Base-by-base conservation (phyloP, 2,888 invertebrate species). In the Drosophila silvestris region DNA sequence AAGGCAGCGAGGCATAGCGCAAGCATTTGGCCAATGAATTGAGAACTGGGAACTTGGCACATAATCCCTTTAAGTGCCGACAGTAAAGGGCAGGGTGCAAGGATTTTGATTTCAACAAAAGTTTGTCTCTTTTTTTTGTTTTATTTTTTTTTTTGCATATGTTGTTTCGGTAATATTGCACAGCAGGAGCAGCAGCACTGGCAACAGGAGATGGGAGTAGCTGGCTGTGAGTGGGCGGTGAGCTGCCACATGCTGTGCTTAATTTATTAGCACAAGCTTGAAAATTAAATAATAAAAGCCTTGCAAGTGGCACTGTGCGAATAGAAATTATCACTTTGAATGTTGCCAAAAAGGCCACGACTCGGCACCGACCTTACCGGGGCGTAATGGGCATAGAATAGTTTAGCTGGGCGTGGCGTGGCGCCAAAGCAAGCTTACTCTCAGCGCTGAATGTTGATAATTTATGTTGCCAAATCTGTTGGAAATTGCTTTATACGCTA, bases 211-310 rank as follows among this genome's bases (percentile, higher is more conserved):
- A 44, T 70, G 69, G 79, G 79, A 66, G 79, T 79, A 66, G 57
- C 66, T 56, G 6, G 35, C 66, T 61, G 70, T 54, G 57, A 54
- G 67, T 72, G 74, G 69, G 83, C 60, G 83, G 57, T 60, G 44
- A 66, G 70, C 67, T 79, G 79, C 61, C 65, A 65, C 88, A 73
- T 76, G 84, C 81, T 90, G 85, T 79, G 77, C 70, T 60, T 89
- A 85, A 85, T 85, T 85, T 85, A 85, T 85, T 86, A 86, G 87
- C 84, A 59, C 73, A 73, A 83, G 89, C 77, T 70, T 59, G 65
- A 60, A 85, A 85, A 85, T 85, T 90, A 85, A 85, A 90, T 90
- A 85, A 90, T 85, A 85, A 90, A 90, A 85, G 86, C 89, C 82
- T 56, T 74, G 69, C 88, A 88, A 89, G 87, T 81, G 72, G 84